Evolutionary conservation across 37 sponge, comb jelly and placozoan species (phyloP).

Genomic region (Beroe forskalii): DNA sequence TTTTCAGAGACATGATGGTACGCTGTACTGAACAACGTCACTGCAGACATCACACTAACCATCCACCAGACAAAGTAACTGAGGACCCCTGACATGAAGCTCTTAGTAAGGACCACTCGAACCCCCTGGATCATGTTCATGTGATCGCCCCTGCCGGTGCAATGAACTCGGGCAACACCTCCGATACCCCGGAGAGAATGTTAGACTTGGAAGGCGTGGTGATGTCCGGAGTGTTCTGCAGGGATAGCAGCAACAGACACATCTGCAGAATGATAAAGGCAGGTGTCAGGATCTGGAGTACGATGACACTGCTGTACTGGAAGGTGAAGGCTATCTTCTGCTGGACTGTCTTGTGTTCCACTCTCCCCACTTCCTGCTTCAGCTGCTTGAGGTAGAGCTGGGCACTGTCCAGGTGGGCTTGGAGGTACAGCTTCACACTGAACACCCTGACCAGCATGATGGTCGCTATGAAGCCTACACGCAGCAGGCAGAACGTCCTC

Average conservation of each 20-base stretch:
- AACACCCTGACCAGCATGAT: background rate
- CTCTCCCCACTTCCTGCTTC: slow-evolving; percentile 19
- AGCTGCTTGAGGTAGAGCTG: slow-evolving; percentile 3
- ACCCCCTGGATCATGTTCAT: slow-evolving; percentile 31
- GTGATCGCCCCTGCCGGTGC: background rate
- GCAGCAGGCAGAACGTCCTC: background rate
- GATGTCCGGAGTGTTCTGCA: slow-evolving; percentile 31
- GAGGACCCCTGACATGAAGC: background rate
- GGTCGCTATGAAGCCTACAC: background rate
- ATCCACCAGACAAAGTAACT: slow-evolving; percentile 54
- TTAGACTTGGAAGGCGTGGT: background rate
- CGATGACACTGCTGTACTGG: slow-evolving; percentile 61
- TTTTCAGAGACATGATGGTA: slow-evolving; percentile 48
- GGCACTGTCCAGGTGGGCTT: slow-evolving; percentile 47
- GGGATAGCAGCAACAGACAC: slow-evolving; percentile 35
- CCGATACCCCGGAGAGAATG: background rate
- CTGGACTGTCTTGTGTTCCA: slow-evolving; percentile 36
- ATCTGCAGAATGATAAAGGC: slow-evolving; percentile 18
- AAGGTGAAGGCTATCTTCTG: slow-evolving; percentile 56
- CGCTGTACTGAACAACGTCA: slow-evolving; percentile 4
- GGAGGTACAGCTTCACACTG: background rate
- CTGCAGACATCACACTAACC: background rate
- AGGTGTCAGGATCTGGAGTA: slow-evolving; percentile 47
- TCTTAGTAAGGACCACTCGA: background rate
- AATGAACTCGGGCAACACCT: background rate